phyloP scores from a whole-genome alignment of 2,797 vertebrate genomes.

The Tangara arthus region DNA sequence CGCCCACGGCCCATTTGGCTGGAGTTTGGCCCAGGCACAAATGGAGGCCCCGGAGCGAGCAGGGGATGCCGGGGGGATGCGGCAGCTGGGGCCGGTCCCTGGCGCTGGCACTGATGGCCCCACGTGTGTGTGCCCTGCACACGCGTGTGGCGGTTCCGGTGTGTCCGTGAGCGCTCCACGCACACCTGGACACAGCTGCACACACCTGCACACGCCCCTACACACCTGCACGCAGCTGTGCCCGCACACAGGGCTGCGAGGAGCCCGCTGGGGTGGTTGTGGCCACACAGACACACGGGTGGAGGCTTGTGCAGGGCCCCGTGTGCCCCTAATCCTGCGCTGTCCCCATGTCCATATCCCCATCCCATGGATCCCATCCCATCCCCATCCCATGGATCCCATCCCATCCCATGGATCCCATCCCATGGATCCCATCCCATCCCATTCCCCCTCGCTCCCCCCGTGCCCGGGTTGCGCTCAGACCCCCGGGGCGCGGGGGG shows the following conservation, averaged over 20 bases:
- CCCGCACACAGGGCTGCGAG: rapidly evolving
- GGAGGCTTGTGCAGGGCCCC: rapidly evolving
- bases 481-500: background rate
- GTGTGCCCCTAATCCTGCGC: rapidly evolving
- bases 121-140: background rate
- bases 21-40: conserved; percentile 47
- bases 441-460: background rate
- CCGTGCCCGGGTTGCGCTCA: background rate
- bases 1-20: conserved; percentile 28
- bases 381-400: too few relatives aligned
- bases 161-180: rapidly evolving
- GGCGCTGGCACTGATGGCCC: rapidly evolving
- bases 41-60: background rate
- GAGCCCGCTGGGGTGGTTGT: rapidly evolving
- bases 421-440: background rate
- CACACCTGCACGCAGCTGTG: background rate
- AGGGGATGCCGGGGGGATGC: background rate
- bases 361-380: too few relatives aligned
- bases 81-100: background rate
- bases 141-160: background rate
- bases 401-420: too few relatives aligned
- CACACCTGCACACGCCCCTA: background rate
- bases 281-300: rapidly evolving
- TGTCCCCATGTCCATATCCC: background rate
- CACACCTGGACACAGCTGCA: background rate